phyloP scores from a whole-genome alignment of 2,888 invertebrate genomes.

The Vesta saturnalis region DNA sequence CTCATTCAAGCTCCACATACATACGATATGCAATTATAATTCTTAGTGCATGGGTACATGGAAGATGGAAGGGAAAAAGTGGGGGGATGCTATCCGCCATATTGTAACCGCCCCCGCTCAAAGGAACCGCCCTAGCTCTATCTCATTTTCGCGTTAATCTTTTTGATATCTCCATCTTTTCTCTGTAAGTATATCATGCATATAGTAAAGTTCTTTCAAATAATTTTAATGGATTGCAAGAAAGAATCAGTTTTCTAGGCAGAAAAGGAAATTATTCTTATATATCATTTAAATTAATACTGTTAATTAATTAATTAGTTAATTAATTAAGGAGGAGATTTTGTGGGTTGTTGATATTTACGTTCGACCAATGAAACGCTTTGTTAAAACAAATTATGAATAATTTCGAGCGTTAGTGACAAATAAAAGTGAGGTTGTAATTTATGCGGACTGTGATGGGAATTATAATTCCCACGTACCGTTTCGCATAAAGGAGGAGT shows the following conservation, averaged over 20 bases:
- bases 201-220: slow-evolving; percentile 56
- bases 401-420: background rate
- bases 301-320: slow-evolving; percentile 23
- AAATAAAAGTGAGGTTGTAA: background rate
- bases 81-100: slow-evolving; percentile 61
- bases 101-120: slow-evolving; percentile 62
- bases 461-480: background rate
- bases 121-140: slow-evolving; percentile 56
- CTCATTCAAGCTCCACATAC: slow-evolving; percentile 55
- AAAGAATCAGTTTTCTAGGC: slow-evolving; percentile 58
- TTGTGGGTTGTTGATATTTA: background rate
- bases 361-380: background rate
- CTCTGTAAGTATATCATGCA: slow-evolving; percentile 59
- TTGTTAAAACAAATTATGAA: background rate
- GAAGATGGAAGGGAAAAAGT: slow-evolving; percentile 55
- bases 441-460: background rate
- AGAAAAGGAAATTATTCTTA: slow-evolving; percentile 50
- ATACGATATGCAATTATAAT: slow-evolving; percentile 63
- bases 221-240: slow-evolving; percentile 63
- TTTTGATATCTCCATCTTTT: slow-evolving; percentile 47
- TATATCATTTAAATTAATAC: background rate
- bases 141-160: slow-evolving; percentile 48
- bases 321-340: background rate
- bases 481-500: no score
- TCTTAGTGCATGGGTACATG: slow-evolving; percentile 59